These are phyloP conservation scores for Helicoverpa assulta DNA, from an alignment of 2,888 invertebrate genomes.

Conservation along the genomic window DNA sequence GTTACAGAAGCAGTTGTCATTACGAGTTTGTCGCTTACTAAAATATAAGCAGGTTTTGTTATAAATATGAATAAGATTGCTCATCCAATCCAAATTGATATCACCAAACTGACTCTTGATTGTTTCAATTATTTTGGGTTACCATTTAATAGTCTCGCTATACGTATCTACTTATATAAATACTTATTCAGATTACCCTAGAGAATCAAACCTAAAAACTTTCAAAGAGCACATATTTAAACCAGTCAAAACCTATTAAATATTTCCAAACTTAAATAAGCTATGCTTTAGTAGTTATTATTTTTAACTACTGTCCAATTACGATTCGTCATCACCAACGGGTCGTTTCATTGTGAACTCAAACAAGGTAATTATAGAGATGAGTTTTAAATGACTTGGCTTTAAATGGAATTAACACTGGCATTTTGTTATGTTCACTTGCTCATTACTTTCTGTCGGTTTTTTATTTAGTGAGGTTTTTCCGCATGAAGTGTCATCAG, in stretches of 20 bases:
- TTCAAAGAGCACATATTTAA: not conserved
- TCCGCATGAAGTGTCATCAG: too few species aligned
- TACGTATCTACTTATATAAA: too few species aligned
- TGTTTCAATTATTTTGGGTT: too few species aligned
- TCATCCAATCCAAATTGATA: too few species aligned
- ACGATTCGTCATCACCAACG: constrained; percentile 35
- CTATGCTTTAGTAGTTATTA: constrained; percentile 35
- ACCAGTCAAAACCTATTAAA: constrained; percentile 3
- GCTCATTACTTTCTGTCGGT: constrained; percentile 28
- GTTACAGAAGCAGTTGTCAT: too few species aligned
- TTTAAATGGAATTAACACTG: constrained; percentile 38
- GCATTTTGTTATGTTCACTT: constrained; percentile 29
- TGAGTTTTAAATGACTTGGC: constrained; percentile 48
- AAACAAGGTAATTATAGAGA: constrained; percentile 42
- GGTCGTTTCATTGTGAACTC: constrained; percentile 37
- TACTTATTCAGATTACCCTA: not conserved
- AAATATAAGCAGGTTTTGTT: too few species aligned
- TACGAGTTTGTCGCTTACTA: too few species aligned
- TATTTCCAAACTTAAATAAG: constrained; percentile 19
- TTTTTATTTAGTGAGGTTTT: not conserved
- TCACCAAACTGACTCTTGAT: too few species aligned
- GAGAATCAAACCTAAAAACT: not conserved
- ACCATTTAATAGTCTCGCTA: too few species aligned
- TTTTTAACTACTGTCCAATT: constrained; percentile 46
- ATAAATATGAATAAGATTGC: too few species aligned